Conservation (phyloP, 2,888 invertebrate species). For the Agrenia bidenticulata region DNA sequence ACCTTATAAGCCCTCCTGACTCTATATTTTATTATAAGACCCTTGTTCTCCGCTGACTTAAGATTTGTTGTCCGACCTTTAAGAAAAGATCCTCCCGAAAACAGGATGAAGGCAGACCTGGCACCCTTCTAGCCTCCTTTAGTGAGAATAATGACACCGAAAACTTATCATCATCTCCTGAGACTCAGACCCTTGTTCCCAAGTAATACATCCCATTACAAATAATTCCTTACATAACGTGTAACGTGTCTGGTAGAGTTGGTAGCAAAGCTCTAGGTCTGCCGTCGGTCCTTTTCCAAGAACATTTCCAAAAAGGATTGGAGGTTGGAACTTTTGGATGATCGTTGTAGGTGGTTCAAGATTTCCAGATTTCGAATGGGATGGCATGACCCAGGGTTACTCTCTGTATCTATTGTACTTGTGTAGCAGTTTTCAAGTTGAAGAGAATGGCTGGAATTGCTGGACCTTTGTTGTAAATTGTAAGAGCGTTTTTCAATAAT, state of each 20-base stretch:
- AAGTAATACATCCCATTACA: too few relatives aligned
- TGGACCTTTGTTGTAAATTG: constrained; percentile 3
- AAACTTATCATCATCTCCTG: constrained; percentile 1
- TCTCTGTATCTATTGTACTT: not conserved
- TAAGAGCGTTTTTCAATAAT: constrained; percentile 45
- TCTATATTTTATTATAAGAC: too few relatives aligned
- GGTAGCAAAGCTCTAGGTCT: too few relatives aligned
- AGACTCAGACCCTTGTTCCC: not conserved
- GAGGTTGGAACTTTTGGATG: not conserved
- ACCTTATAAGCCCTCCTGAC: too few relatives aligned
- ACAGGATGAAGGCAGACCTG: too few relatives aligned
- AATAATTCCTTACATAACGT: too few relatives aligned
- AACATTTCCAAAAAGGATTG: not conserved
- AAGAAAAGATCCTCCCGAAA: too few relatives aligned
- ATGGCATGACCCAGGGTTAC: constrained; percentile 30
- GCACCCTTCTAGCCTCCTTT: not conserved
- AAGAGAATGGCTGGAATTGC: constrained; percentile 3
- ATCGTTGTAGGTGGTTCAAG: constrained; percentile 30
- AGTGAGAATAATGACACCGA: constrained; percentile 12
- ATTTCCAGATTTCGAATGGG: too few relatives aligned
- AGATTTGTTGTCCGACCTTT: too few relatives aligned
- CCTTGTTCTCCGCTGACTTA: too few relatives aligned
- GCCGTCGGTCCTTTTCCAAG: too few relatives aligned
- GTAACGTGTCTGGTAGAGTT: too few relatives aligned
- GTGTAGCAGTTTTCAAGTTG: not conserved